phyloP scores from a whole-genome alignment of 2,797 vertebrate genomes.

The Megalops cyprinoides region DNA sequence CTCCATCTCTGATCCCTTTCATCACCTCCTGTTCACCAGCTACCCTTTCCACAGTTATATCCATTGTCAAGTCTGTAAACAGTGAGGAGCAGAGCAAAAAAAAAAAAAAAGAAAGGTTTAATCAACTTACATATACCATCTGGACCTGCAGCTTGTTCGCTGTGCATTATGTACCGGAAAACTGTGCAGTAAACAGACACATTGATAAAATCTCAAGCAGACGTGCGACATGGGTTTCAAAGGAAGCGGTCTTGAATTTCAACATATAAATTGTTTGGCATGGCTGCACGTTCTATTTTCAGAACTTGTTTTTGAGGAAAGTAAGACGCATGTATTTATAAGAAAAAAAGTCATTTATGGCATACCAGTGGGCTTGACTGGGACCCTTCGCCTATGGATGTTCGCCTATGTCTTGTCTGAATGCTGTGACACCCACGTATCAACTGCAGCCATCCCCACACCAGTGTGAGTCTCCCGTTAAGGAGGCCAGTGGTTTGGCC shows the following conservation, averaged over 20 bases:
- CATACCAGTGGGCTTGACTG: background rate
- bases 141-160: constrained; percentile 36
- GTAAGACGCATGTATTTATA: background rate
- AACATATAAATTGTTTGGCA: background rate
- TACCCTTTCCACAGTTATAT: background rate
- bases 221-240: constrained; percentile 23
- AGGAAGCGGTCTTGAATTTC: background rate
- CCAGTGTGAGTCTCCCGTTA: background rate
- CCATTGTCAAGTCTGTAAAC: background rate
- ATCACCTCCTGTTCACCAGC: background rate
- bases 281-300: background rate
- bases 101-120: background rate
- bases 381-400: background rate
- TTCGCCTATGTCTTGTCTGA: too few relatives aligned
- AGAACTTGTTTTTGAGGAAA: background rate
- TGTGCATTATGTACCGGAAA: constrained; percentile 40
- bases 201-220: constrained; percentile 46
- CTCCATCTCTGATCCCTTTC: background rate
- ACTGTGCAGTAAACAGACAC: constrained; percentile 39
- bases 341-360: background rate
- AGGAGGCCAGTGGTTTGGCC: background rate
- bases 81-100: too few relatives aligned
- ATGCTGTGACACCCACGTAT: too few relatives aligned
- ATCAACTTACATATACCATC: constrained; percentile 21
- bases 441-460: background rate